Evolutionary conservation across 2,888 invertebrate genomes (phyloP), one percentile per base, ranked within the genome.

Genomic region (Atrina japonica): DNA sequence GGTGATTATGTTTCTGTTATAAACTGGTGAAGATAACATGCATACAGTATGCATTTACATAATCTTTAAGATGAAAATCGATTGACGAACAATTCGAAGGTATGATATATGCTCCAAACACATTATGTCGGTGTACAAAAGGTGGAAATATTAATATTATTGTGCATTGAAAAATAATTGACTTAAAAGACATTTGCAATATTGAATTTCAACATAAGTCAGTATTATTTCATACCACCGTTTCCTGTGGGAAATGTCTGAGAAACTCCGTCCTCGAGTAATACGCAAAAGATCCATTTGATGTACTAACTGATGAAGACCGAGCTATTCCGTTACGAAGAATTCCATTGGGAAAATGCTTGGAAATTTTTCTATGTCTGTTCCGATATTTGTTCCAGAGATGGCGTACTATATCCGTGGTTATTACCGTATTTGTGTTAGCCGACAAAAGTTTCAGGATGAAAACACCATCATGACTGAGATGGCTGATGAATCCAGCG

Each of bases 381-480:
- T 56, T 35, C 41, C 30, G 30, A 35, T 35, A 56, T 23, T 35
- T 56, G 9, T 29, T 47, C 66, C 66, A 66, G n/a, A 66, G 27
- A 40, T 66, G 58, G n/a, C 30, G 30, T 1, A 56, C 40, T 2
- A 66, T 40, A 18, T 66, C 66, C 6, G 50, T 25, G 1, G 47
- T 23, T 11, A 56, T 23, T 16, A 66, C 58, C 5, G 66, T 56
- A 35, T 55, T 66, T 23, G 66, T 49, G 21, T 58, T 58, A 2
- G 56, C 29, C 16, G 66, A 29, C 18, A 66, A 35, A 3, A 66
- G 23, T n/a, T 58, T 58, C 11, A 66, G 25, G 25, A 66, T 55
- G 18, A 66, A 66, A 18, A 66, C 23, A 1, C 66, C 66, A 40
- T 66, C 66, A 23, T 58, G 58, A n/a, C 58, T 29, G n/a, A 66